A percentile compares a stretch with the other conserved stretches of the same genome.
phyloP scores from a whole-genome alignment of 2,888 invertebrate species.

The Branchellion lobata region DNA sequence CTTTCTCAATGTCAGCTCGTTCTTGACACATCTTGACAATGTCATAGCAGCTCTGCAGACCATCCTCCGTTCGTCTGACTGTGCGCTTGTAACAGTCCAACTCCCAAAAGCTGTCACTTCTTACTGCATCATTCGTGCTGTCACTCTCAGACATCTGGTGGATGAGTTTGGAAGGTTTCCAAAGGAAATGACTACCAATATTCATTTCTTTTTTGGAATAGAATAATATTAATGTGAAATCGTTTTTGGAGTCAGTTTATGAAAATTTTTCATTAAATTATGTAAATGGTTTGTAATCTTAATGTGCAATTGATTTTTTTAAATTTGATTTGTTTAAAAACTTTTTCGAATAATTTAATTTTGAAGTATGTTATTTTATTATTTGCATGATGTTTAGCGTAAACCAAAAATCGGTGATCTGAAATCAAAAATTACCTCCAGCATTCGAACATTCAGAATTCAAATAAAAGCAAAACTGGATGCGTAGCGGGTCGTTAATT shows the following conservation, averaged over 20 bases:
- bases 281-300: no score
- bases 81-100: slow-evolving; percentile 95
- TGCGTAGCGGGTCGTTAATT: no score
- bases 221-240: slow-evolving; percentile 43
- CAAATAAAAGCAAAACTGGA: no score
- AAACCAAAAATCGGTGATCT: no score
- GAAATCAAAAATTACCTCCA: no score
- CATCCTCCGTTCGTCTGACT: slow-evolving; percentile 91
- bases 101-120: slow-evolving; percentile 91
- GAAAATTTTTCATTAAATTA: no score
- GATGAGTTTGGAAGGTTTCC: slow-evolving; percentile 71
- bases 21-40: slow-evolving; percentile 85
- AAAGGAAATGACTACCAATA: slow-evolving; percentile 47
- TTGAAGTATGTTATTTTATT: no score
- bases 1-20: slow-evolving; percentile 92
- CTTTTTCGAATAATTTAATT: no score
- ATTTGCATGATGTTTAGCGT: no score
- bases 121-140: slow-evolving; percentile 69
- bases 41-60: slow-evolving; percentile 87
- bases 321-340: no score
- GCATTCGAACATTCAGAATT: no score
- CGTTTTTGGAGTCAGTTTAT: slow-evolving; percentile 27
- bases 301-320: no score
- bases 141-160: slow-evolving; percentile 77
- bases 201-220: slow-evolving; percentile 18